Conservation (phyloP, 2,113 vertebrate genomes). For the Semicossyphus pulcher region DNA sequence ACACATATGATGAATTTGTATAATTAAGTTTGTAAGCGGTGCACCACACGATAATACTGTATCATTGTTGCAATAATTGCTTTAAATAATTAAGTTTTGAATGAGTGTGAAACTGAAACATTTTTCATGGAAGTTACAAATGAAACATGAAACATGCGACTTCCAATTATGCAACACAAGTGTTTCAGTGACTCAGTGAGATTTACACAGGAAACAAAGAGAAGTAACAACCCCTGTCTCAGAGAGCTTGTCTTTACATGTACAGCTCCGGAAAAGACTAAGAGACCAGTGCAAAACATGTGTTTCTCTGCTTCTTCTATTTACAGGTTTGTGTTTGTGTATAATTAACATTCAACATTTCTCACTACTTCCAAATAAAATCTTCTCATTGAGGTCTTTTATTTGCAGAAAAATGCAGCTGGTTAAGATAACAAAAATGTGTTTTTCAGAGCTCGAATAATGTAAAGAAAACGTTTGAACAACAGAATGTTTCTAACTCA, state of each 20-base stretch:
- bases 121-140: neutral
- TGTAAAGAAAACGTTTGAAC: no score
- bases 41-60: neutral
- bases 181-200: neutral
- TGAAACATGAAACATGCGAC: neutral
- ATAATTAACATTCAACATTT: no score
- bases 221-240: neutral
- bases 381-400: no score
- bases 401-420: no score
- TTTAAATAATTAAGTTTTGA: neutral
- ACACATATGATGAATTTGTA: neutral
- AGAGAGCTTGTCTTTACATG: neutral
- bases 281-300: no score
- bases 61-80: neutral
- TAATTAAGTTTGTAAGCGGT: neutral
- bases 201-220: neutral
- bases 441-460: no score
- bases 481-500: no score
- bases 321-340: no score
- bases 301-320: no score
- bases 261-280: no score
- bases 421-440: no score
- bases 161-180: constrained; percentile 13
- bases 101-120: neutral
- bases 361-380: no score